phyloP scores from a whole-genome alignment of 2,113 vertebrate species.

The Ammodytes dubius region DNA sequence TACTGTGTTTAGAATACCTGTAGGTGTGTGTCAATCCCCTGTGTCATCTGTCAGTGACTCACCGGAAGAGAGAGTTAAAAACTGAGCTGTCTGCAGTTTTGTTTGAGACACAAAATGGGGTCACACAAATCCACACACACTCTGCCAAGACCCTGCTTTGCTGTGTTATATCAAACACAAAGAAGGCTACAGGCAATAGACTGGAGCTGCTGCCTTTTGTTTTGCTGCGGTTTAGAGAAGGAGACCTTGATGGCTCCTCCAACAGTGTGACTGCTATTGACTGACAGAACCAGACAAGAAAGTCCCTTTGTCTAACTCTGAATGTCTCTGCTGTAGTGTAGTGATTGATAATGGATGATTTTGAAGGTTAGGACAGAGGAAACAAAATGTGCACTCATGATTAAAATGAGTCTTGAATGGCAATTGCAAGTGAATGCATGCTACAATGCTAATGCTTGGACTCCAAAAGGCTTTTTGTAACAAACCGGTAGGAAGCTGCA shows the following conservation, averaged over 20 bases:
- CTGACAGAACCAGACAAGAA: neutral
- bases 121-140: neutral
- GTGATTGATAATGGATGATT: slow-evolving; percentile 19
- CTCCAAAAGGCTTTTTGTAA: too few species aligned
- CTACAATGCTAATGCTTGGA: too few species aligned
- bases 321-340: neutral
- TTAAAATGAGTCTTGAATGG: neutral
- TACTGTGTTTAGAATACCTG: slow-evolving; percentile 11
- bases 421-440: too few species aligned
- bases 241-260: slow-evolving; percentile 18
- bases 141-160: neutral
- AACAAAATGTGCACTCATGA: neutral
- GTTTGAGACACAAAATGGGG: neutral
- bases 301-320: slow-evolving; percentile 10
- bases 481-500: too few species aligned
- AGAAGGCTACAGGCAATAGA: neutral
- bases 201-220: neutral
- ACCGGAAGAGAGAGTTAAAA: neutral
- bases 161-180: slow-evolving; percentile 2
- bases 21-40: slow-evolving; percentile 1
- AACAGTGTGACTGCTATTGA: neutral
- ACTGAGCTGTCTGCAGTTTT: slow-evolving; percentile 23
- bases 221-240: slow-evolving; percentile 13
- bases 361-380: slow-evolving; percentile 16
- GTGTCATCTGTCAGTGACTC: neutral